Evolutionary conservation across 2,113 vertebrate species (phyloP).

Genomic region (Antennarius striatus): DNA sequence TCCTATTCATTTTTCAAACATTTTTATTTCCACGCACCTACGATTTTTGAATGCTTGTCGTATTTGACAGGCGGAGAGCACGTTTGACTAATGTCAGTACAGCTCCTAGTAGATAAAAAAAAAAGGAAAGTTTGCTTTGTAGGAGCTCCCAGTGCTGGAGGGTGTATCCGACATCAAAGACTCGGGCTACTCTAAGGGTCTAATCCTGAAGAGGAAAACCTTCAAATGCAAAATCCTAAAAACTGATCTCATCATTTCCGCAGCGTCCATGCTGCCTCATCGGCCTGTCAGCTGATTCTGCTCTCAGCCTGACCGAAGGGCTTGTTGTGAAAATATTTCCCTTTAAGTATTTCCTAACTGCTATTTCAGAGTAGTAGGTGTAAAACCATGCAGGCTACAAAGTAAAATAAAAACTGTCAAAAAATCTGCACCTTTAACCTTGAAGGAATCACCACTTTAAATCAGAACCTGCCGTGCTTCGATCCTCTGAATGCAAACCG

Average conservation of each 20-base stretch:
- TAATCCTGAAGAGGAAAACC: not conserved
- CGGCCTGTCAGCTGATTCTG: not conserved
- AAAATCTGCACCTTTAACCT: constrained; percentile 5
- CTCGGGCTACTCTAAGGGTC: not conserved
- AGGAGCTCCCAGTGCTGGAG: not conserved
- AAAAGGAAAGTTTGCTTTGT: constrained; percentile 4
- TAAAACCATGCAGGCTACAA: not conserved
- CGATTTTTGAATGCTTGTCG: not conserved
- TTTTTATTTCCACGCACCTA: too few relatives aligned
- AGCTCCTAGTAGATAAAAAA: not conserved
- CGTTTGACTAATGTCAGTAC: not conserved
- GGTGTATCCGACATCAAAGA: constrained; percentile 7
- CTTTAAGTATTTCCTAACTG: too few relatives aligned
- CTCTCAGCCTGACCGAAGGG: not conserved
- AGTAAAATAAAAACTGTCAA: not conserved
- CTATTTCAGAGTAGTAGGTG: not conserved
- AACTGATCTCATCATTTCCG: not conserved
- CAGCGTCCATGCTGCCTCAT: constrained; percentile 1
- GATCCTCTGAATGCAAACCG: constrained; percentile 13
- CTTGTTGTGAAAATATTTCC: not conserved
- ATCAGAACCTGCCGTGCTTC: constrained; percentile 7
- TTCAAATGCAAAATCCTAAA: not conserved
- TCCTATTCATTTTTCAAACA: not conserved
- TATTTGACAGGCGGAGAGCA: not conserved
- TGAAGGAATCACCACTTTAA: not conserved